Evolutionary conservation across 2,888 invertebrate genomes (phyloP).

Genomic region (Tenodera sinensis): DNA sequence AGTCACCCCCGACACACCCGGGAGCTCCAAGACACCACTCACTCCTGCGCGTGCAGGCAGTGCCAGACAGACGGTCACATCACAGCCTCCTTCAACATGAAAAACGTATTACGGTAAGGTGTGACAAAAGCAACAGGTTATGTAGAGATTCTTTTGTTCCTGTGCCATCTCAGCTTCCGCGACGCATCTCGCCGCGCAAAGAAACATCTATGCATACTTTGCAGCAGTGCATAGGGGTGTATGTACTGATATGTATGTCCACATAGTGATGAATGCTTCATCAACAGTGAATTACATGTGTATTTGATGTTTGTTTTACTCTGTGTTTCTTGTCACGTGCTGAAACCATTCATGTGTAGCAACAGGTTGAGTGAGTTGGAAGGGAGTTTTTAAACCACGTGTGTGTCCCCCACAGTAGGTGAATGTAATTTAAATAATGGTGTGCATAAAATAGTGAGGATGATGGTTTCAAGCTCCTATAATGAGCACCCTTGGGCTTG

Average conservation of each 20-base stretch:
- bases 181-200: background rate
- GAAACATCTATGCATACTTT: too few species aligned
- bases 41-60: background rate
- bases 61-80: background rate
- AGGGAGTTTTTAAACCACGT: background rate
- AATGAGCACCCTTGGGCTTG: too few species aligned
- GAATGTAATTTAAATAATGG: background rate
- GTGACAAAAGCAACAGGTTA: background rate
- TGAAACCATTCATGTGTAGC: background rate
- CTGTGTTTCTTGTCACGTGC: background rate
- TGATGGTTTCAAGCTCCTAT: too few species aligned
- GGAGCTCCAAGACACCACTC: background rate
- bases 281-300: background rate
- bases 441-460: background rate
- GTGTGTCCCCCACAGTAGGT: background rate
- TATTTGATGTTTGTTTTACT: background rate
- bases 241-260: background rate
- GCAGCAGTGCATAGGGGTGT: background rate
- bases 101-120: background rate
- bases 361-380: background rate
- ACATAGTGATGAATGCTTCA: background rate
- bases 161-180: background rate
- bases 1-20: background rate
- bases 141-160: background rate
- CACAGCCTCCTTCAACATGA: background rate